These are phyloP conservation scores for Cerceris rybyensis DNA, from an alignment of 2,888 invertebrate genomes.

Conservation along the genomic window DNA sequence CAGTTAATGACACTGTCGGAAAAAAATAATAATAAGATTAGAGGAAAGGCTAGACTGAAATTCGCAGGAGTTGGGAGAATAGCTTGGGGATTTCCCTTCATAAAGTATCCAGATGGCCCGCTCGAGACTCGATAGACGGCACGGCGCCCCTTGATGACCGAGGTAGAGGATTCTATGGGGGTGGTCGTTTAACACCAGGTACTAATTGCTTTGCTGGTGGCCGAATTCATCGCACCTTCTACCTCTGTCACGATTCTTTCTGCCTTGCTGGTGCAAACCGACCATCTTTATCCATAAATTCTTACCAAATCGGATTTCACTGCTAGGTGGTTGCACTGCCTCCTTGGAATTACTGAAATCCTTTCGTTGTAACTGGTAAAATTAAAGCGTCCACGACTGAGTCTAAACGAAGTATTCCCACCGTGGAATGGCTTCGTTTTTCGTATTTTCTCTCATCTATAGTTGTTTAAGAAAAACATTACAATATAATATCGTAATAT, in stretches of 20 bases:
- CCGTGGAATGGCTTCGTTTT: too few relatives aligned
- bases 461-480: too few relatives aligned
- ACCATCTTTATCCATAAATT: conserved; percentile 32
- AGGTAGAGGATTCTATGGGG: neutral
- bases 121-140: neutral
- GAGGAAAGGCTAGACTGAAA: neutral
- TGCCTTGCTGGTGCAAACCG: conserved; percentile 4
- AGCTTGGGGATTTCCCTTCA: conserved; percentile 29
- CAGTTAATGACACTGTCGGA: neutral
- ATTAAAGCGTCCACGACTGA: neutral
- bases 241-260: neutral
- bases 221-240: conserved; percentile 48
- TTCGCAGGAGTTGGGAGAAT: conserved; percentile 4
- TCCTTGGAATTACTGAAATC: neutral
- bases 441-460: too few relatives aligned
- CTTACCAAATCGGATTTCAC: conserved; percentile 18
- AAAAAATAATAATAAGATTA: conserved; percentile 6
- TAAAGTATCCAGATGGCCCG: conserved; percentile 25
- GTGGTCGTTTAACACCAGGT: conserved; percentile 36
- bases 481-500: too few relatives aligned
- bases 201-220: conserved; percentile 72
- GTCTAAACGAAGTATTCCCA: too few relatives aligned
- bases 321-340: neutral
- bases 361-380: neutral
- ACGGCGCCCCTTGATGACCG: conserved; percentile 28